phyloP scores from a whole-genome alignment of 2,888 invertebrate genomes.

The Ceratothoa steindachneri region DNA sequence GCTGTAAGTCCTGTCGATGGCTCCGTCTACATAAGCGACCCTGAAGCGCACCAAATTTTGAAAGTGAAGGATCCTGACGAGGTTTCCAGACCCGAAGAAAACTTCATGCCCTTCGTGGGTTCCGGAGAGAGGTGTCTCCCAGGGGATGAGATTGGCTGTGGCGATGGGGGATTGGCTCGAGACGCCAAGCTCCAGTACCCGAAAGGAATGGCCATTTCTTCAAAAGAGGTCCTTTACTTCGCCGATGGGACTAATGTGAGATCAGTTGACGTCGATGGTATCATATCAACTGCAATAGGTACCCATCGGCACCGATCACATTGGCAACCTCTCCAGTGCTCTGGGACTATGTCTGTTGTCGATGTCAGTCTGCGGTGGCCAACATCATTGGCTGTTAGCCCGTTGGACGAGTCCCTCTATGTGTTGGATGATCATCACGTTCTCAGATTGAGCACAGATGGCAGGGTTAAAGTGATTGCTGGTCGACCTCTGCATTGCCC shows the following conservation, averaged over 20 bases:
- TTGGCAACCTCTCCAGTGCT: slow-evolving; percentile 86
- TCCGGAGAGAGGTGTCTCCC: slow-evolving; percentile 89
- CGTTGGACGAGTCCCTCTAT: slow-evolving; percentile 87
- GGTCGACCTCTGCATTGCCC: slow-evolving; percentile 91
- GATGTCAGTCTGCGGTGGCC: slow-evolving; percentile 90
- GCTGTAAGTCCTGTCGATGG: slow-evolving; percentile 90
- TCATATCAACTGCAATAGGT: slow-evolving; percentile 85
- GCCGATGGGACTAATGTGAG: slow-evolving; percentile 93
- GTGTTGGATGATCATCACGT: slow-evolving; percentile 83
- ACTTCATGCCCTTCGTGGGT: slow-evolving; percentile 92
- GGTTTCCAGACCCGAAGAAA: slow-evolving; percentile 78
- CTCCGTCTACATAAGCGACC: slow-evolving; percentile 89
- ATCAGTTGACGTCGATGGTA: slow-evolving; percentile 87
- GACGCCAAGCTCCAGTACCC: slow-evolving; percentile 93
- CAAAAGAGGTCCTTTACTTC: slow-evolving; percentile 88
- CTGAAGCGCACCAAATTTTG: slow-evolving; percentile 90
- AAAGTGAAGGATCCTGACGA: slow-evolving; percentile 71
- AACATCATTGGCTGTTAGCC: slow-evolving; percentile 88
- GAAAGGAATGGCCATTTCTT: slow-evolving; percentile 87
- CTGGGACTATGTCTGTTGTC: slow-evolving; percentile 63
- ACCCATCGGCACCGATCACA: slow-evolving; percentile 83
- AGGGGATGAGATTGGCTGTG: slow-evolving; percentile 90
- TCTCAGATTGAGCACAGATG: slow-evolving; percentile 82
- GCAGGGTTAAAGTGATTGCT: slow-evolving; percentile 84
- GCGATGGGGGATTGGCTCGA: slow-evolving; percentile 86